These are phyloP conservation scores for Calyptomena viridis DNA, from an alignment of 2,113 vertebrate species.

Conservation along the genomic window DNA sequence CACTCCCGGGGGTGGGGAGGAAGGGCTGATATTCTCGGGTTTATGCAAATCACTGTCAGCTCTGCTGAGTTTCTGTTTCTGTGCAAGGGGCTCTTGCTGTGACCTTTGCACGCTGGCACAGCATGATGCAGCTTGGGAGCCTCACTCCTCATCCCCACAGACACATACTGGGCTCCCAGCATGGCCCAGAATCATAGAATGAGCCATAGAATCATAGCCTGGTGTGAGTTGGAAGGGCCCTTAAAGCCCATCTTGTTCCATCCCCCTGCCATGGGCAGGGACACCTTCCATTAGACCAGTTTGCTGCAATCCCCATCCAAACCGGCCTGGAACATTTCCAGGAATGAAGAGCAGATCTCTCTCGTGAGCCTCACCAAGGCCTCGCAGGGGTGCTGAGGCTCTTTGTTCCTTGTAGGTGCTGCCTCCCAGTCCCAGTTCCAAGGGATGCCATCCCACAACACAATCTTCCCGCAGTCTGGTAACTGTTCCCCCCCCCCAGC, in stretches of 20 bases:
- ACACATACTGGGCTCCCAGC: not conserved
- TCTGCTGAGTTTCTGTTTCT: not conserved
- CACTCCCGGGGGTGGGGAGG: not conserved
- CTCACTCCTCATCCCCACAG: accelerated
- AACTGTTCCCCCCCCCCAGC: constrained; percentile 85
- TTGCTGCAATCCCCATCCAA: not conserved
- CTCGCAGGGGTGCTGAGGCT: not conserved
- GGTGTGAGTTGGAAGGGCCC: not conserved
- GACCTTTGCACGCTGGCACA: not conserved
- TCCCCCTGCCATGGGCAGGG: not conserved
- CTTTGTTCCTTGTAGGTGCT: constrained; percentile 70
- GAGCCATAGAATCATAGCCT: not conserved
- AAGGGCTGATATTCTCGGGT: not conserved
- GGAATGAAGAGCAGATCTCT: not conserved
- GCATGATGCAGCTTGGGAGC: not conserved
- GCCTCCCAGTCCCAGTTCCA: constrained; percentile 87
- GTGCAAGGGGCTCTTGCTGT: not conserved
- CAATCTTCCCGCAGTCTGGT: constrained; percentile 85
- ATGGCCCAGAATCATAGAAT: not conserved
- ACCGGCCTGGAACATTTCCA: not conserved
- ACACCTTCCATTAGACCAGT: not conserved
- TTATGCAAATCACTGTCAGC: not conserved
- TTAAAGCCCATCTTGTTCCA: not conserved
- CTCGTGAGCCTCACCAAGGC: accelerated
- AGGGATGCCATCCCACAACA: constrained; percentile 75